Percentiles rank a stretch among this genome's conserved stretches.
These are phyloP conservation scores for Furnarius figulus DNA, from an alignment of 2,113 vertebrate genomes.

Conservation along the genomic window DNA sequence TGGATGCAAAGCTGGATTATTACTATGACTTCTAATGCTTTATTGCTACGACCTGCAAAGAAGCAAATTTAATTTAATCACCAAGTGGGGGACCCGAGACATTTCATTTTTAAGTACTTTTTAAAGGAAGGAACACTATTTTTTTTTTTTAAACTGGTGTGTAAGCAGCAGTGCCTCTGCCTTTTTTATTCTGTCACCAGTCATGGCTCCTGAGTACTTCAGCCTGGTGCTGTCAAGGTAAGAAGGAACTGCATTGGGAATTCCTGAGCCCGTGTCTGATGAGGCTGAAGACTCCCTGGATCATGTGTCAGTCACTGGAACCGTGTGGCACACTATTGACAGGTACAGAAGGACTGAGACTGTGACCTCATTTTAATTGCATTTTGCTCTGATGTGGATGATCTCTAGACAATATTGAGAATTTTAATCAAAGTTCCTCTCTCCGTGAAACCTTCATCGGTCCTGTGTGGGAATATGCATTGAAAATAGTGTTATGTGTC, in stretches of 20 bases:
- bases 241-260: background rate
- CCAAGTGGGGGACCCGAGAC: background rate
- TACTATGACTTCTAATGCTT: conserved; percentile 73
- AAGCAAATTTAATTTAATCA: conserved; percentile 12
- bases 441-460: background rate
- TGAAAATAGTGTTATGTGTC: background rate
- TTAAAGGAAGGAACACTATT: background rate
- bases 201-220: background rate
- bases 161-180: background rate
- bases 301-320: background rate
- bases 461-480: background rate
- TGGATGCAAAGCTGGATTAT: conserved; percentile 89
- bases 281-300: background rate
- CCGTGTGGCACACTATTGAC: background rate
- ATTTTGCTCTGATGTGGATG: conserved; percentile 30
- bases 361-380: conserved; percentile 2
- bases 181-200: background rate
- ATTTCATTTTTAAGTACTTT: conserved; percentile 51
- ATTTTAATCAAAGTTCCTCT: background rate
- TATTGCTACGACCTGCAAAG: background rate
- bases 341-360: background rate
- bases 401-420: background rate
- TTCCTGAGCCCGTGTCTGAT: background rate
- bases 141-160: background rate
- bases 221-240: background rate